Conservation (phyloP, 2,797 vertebrate genomes). For the Sebastes trivittatus region DNA sequence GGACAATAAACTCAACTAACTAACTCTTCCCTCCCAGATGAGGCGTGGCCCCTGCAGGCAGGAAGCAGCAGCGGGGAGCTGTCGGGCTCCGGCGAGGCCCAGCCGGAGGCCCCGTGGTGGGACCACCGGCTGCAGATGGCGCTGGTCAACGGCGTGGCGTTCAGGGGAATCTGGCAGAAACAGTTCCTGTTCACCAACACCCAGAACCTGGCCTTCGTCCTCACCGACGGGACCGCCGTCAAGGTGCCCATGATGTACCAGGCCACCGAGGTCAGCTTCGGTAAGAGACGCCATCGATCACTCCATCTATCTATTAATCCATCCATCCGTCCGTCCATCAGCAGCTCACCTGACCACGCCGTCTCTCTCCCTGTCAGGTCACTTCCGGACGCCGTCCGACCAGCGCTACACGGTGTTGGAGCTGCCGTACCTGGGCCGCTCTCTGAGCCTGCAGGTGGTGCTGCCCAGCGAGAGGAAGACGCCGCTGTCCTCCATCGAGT, state of each 20-base stretch:
- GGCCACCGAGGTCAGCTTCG: slow-evolving; percentile 87
- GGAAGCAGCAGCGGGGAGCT: slow-evolving; percentile 71
- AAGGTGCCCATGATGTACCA: slow-evolving; percentile 94
- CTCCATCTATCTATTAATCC: no score
- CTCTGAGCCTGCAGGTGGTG: slow-evolving; percentile 86
- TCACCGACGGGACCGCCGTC: slow-evolving; percentile 76
- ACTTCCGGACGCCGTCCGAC: slow-evolving; percentile 82
- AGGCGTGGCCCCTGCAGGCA: slow-evolving; percentile 9
- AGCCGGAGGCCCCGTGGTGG: slow-evolving; percentile 52
- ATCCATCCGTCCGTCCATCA: no score
- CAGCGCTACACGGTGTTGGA: slow-evolving; percentile 86
- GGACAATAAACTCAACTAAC: not conserved
- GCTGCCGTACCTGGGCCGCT: slow-evolving; percentile 84
- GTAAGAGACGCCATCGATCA: slow-evolving; percentile 71
- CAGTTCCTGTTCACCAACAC: slow-evolving; percentile 86
- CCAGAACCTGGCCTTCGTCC: slow-evolving; percentile 87
- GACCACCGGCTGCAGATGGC: slow-evolving; percentile 76
- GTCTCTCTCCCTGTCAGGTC: slow-evolving; percentile 74
- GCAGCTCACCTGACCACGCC: no score
- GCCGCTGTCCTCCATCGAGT: slow-evolving; percentile 81
- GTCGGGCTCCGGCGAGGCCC: slow-evolving; percentile 54
- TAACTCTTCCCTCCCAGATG: slow-evolving; percentile 63
- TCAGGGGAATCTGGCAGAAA: slow-evolving; percentile 89
- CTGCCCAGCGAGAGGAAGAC: slow-evolving; percentile 85
- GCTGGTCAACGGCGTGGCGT: slow-evolving; percentile 87